Percentiles rank a stretch among this genome's conserved stretches.
Evolutionary conservation across 2,888 invertebrate species (phyloP).

Genomic region (Habroteleia sp.): DNA sequence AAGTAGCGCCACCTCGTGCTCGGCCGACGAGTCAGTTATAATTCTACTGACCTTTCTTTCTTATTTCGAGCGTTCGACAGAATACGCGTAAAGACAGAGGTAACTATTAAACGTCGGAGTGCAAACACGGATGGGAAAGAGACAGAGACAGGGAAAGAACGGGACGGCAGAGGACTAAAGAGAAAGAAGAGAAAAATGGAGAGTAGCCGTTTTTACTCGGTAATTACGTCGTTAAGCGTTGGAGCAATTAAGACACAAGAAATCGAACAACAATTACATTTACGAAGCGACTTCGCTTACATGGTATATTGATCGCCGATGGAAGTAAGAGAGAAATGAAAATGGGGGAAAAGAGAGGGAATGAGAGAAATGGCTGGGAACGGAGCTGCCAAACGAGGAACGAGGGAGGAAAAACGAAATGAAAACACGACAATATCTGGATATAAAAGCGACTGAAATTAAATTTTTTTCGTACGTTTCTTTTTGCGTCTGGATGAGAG

Average conservation of each 20-base stretch:
- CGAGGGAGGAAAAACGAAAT: constrained; percentile 61
- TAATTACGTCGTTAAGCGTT: constrained; percentile 79
- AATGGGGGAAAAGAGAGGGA: constrained; percentile 50
- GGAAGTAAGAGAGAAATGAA: constrained; percentile 62
- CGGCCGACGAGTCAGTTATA: constrained; percentile 21
- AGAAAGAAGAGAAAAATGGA: constrained; percentile 39
- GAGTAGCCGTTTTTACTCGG: constrained; percentile 71
- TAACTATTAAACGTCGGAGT: constrained; percentile 49
- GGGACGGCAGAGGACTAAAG: constrained; percentile 10
- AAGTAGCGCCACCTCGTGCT: constrained; percentile 55
- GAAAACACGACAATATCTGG: constrained; percentile 61
- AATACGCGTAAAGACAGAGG: constrained; percentile 42
- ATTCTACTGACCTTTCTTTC: constrained; percentile 60
- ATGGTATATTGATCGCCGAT: constrained; percentile 74
- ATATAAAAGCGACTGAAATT: constrained; percentile 59
- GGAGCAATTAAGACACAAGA: constrained; percentile 78
- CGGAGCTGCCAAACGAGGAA: constrained; percentile 38
- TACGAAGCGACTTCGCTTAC: constrained; percentile 71
- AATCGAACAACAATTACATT: constrained; percentile 79
- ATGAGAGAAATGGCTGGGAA: constrained; percentile 20
- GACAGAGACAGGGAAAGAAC: constrained; percentile 23
- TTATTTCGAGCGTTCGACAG: constrained; percentile 48
- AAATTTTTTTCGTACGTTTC: constrained; percentile 51
- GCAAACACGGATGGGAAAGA: constrained; percentile 12
- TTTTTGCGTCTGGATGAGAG: constrained; percentile 46